phyloP scores from a whole-genome alignment of 1,140 invertebrate genomes.

The Pachyrhynchus sulphureomaculatus region DNA sequence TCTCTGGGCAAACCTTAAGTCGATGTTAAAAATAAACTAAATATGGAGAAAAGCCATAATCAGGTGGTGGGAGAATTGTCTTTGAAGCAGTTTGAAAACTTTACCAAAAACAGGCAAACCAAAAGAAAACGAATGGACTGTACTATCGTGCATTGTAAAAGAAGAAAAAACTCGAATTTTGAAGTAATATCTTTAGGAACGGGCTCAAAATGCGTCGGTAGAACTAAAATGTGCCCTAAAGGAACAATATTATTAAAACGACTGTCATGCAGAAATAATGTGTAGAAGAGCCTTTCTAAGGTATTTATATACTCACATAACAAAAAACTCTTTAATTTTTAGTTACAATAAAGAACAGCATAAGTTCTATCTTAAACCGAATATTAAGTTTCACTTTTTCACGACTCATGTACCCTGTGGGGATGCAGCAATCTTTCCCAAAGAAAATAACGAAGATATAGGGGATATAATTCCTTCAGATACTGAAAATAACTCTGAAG shows the following conservation, averaged over 20 bases:
- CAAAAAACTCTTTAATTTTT: constrained; percentile 50
- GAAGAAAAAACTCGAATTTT: constrained; percentile 52
- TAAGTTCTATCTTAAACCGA: constrained; percentile 58
- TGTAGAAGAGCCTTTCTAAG: constrained; percentile 78
- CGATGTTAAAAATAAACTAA: too few species aligned
- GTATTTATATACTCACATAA: constrained; percentile 71
- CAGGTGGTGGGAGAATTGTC: constrained; percentile 58
- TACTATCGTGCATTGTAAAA: constrained; percentile 70
- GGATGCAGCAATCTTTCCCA: constrained; percentile 87
- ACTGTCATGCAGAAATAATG: constrained; percentile 91
- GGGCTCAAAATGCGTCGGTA: constrained; percentile 88
- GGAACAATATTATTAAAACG: constrained; percentile 80
- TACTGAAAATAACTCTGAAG: constrained; percentile 21
- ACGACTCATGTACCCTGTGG: constrained; percentile 89
- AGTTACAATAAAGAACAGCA: constrained; percentile 40
- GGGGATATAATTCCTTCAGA: constrained; percentile 40
- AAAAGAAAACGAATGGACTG: constrained; percentile 72
- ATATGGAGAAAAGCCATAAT: constrained; percentile 15
- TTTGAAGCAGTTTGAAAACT: constrained; percentile 61
- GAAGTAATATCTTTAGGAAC: constrained; percentile 80
- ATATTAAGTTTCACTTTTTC: constrained; percentile 80
- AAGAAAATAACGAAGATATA: constrained; percentile 48
- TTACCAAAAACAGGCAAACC: constrained; percentile 84
- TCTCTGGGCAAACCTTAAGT: too few species aligned
- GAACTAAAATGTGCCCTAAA: constrained; percentile 62